These are phyloP conservation scores for Barypeithes pellucidus DNA, from an alignment of 2,888 invertebrate species.

Conservation along the genomic window DNA sequence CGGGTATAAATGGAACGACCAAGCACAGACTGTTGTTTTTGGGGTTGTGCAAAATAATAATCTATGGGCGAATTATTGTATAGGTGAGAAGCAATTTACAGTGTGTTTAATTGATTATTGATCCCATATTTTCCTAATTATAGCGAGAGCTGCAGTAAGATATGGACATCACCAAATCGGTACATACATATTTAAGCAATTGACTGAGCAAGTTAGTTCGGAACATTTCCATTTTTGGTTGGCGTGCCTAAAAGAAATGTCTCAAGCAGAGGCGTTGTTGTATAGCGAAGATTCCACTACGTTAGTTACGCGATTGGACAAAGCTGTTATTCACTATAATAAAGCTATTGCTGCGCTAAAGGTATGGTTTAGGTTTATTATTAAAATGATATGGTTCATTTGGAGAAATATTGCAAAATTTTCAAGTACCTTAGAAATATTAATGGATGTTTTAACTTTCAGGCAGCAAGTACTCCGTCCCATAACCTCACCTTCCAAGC, in stretches of 20 bases:
- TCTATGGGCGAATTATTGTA: conserved; percentile 89
- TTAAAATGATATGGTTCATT: too few relatives aligned
- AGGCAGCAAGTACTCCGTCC: conserved; percentile 80
- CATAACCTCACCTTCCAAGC: conserved; percentile 81
- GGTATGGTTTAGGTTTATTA: conserved; percentile 62
- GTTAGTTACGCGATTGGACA: conserved; percentile 72
- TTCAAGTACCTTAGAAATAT: too few relatives aligned
- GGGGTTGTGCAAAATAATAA: conserved; percentile 71
- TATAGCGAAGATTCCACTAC: conserved; percentile 67
- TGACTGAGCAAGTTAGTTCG: conserved; percentile 79
- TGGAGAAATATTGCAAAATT: not conserved
- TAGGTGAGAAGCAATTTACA: conserved; percentile 65
- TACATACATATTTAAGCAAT: conserved; percentile 72
- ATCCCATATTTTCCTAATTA: conserved; percentile 24
- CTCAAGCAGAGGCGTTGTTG: conserved; percentile 81
- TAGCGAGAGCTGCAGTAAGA: conserved; percentile 87
- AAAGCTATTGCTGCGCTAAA: conserved; percentile 77
- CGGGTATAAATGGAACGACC: conserved; percentile 79
- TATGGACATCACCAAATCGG: conserved; percentile 80
- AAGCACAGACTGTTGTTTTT: conserved; percentile 74
- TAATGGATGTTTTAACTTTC: conserved; percentile 55
- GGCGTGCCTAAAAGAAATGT: conserved; percentile 83
- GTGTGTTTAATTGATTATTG: too few relatives aligned
- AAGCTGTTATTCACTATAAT: conserved; percentile 77
- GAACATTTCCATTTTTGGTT: conserved; percentile 94